Evolutionary conservation across 1,140 invertebrate species (phyloP), one percentile per base, ranked within the genome.

Genomic region (Liolophura sinensis): DNA sequence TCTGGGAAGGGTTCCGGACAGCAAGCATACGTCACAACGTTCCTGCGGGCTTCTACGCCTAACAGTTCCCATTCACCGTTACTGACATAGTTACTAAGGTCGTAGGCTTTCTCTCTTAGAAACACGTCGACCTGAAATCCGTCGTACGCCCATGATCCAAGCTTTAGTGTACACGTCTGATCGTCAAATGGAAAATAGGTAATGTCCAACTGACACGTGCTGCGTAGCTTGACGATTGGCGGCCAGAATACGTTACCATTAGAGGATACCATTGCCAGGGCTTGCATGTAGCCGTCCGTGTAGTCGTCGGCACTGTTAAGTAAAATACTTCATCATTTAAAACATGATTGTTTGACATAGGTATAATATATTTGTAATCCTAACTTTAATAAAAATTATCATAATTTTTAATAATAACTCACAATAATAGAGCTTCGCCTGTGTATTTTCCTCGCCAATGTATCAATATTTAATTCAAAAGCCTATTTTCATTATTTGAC

Each of bases 161-260:
- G 67, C 59, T 82, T 81, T 66, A 82, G 67, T 49, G 67, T 76
- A 61, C 81, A 83, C 25, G 80, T 67, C 62, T 84, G 82, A 65
- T 81, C 78, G 70, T 83, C 81, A 67, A 83, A 81, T 22, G 85
- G 79, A 73, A 81, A 82, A 68, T 80, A 88, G 15, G 86, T 88
- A 60, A 88, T 87, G 73, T 89, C 87, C 73, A 98, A 97, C 87
- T 97, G 93, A 82, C 95, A 97, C 83, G 95, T 97, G 67, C 93
- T 84, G 11, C 77, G 67, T 47, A 82, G 76, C 68, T 81, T 82
- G 48, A 81, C 81, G 14, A 80, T 81, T 22, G 82, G 82, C 16
- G 79, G 76, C 81, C 81, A 82, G 66, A 82, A 83, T 18, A 82
- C 76, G 15, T 65, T 64, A 1, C 80, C 80, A 1, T 67, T 55